These are phyloP conservation scores for Poecile atricapillus DNA, from an alignment of 2,113 vertebrate species.

Conservation along the genomic window DNA sequence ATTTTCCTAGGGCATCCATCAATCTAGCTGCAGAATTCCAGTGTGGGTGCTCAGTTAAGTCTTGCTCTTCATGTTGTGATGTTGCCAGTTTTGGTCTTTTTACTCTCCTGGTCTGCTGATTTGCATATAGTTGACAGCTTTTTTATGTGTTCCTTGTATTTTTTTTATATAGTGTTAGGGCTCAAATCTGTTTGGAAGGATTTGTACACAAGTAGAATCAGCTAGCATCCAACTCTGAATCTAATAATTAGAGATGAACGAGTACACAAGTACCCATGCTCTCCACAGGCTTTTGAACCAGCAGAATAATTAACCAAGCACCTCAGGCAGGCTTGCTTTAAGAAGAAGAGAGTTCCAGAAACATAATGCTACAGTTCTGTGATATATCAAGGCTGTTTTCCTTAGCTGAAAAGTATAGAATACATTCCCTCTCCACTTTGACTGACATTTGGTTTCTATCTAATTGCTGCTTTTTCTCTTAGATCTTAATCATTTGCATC, in stretches of 20 bases:
- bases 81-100: background rate
- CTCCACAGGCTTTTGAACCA: constrained; percentile 36
- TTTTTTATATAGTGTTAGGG: background rate
- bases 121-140: constrained; percentile 9
- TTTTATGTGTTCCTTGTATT: background rate
- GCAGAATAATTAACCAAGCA: constrained; percentile 52
- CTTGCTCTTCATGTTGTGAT: background rate
- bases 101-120: background rate
- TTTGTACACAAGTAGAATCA: constrained; percentile 15
- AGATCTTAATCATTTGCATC: constrained; percentile 37
- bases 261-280: constrained; percentile 11
- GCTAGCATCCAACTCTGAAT: constrained; percentile 22
- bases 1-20: background rate
- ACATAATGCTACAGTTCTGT: background rate
- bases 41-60: background rate
- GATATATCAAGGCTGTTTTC: constrained; percentile 12
- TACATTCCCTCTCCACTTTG: constrained; percentile 1
- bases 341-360: constrained; percentile 30
- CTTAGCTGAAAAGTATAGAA: background rate
- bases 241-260: constrained; percentile 49
- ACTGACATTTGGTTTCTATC: background rate
- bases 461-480: constrained; percentile 45
- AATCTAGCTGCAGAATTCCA: constrained; percentile 1
- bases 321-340: constrained; percentile 12
- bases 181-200: constrained; percentile 16